Evolutionary conservation across 2,888 invertebrate species (phyloP).

Genomic region (Scaptomyza reducta): DNA sequence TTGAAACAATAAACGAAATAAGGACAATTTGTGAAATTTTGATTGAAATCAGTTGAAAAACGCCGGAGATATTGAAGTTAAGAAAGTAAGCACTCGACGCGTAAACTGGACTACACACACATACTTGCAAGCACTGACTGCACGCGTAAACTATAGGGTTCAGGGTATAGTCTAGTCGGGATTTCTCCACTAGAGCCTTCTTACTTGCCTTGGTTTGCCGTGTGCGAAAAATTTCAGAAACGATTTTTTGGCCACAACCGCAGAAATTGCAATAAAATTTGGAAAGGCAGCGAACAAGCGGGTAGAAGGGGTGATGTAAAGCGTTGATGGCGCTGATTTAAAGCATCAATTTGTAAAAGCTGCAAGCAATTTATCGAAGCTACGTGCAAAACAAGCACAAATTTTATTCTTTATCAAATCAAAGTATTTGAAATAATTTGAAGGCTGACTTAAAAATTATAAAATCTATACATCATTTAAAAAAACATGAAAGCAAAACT

Average conservation of each 20-base stretch:
- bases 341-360: conserved; percentile 45
- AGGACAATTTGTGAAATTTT: no score
- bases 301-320: not conserved
- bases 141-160: no score
- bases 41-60: no score
- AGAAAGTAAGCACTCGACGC: no score
- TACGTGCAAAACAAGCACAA: conserved; percentile 1
- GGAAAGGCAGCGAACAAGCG: not conserved
- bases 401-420: conserved; percentile 3
- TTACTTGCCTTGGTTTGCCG: not conserved
- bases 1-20: no score
- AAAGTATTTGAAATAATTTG: not conserved
- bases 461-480: no score
- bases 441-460: not conserved
- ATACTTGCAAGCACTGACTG: no score
- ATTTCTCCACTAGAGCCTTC: no score
- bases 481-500: no score
- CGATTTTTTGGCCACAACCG: conserved; percentile 54
- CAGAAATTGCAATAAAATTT: conserved; percentile 50
- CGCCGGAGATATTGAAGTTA: no score
- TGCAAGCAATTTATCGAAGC: conserved; percentile 35
- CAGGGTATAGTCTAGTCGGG: no score
- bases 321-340: conserved; percentile 40
- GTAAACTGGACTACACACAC: no score
- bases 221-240: conserved; percentile 47